These are phyloP conservation scores for Scaptomyza pallida DNA, from an alignment of 1,140 invertebrate genomes.

Conservation along the genomic window DNA sequence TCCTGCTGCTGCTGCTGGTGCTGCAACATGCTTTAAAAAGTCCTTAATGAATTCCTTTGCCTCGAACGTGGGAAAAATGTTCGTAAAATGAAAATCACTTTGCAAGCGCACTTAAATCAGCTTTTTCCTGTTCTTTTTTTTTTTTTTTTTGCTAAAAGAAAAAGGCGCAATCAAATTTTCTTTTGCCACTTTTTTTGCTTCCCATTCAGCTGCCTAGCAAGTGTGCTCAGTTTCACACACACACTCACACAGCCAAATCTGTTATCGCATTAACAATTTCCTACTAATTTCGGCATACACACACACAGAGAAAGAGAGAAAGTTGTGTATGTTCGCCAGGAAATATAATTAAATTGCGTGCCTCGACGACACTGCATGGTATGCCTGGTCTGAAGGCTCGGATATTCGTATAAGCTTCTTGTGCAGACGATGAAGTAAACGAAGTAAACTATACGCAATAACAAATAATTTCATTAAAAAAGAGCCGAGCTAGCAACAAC, in stretches of 20 bases:
- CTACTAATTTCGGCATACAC: conserved; percentile 68
- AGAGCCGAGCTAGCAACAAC: conserved; percentile 22
- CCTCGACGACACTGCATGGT: conserved; percentile 45
- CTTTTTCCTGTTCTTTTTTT: too few relatives aligned
- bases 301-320: conserved; percentile 5
- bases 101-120: conserved; percentile 55
- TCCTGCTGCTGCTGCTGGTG: background rate
- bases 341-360: conserved; percentile 80
- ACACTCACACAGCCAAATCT: conserved; percentile 47
- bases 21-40: conserved; percentile 22
- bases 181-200: conserved; percentile 17
- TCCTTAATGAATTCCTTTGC: conserved; percentile 36
- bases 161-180: conserved; percentile 55
- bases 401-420: conserved; percentile 25
- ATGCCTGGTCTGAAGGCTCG: conserved; percentile 5
- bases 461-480: conserved; percentile 66
- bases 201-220: conserved; percentile 30
- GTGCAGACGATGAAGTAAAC: conserved; percentile 31
- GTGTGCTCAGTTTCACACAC: conserved; percentile 42
- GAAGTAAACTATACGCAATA: conserved; percentile 43
- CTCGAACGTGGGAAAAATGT: background rate
- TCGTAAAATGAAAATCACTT: conserved; percentile 35
- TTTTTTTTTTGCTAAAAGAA: background rate
- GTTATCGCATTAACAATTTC: conserved; percentile 81
- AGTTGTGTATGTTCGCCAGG: conserved; percentile 6